phyloP scores from a whole-genome alignment of 2,797 vertebrate species.

The Xiphophorus birchmanni region DNA sequence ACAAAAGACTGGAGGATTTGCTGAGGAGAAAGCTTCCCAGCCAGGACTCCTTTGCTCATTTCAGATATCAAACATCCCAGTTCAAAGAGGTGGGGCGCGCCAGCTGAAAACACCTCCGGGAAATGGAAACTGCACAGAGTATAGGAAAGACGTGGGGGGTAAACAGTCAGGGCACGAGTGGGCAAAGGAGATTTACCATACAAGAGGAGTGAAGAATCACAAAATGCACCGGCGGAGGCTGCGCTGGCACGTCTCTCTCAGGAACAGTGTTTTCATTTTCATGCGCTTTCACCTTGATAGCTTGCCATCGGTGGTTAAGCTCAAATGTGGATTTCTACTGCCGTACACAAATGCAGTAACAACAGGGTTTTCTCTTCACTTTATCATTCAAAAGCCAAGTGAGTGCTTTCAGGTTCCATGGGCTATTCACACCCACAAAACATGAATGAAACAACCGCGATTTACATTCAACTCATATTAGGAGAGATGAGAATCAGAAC shows the following conservation, averaged over 20 bases:
- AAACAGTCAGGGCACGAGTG: constrained; percentile 37
- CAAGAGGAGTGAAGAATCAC: constrained; percentile 22
- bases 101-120: constrained; percentile 47
- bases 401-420: background rate
- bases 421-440: constrained; percentile 16
- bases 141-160: constrained; percentile 22
- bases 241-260: constrained; percentile 5
- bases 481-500: background rate
- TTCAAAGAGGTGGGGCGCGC: constrained; percentile 41
- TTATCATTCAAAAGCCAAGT: background rate
- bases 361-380: background rate
- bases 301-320: constrained; percentile 12
- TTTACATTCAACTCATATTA: background rate
- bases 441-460: background rate
- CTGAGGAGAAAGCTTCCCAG: constrained; percentile 27
- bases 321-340: constrained; percentile 20
- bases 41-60: constrained; percentile 29
- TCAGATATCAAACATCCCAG: constrained; percentile 58
- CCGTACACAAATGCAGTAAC: background rate
- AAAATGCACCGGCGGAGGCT: constrained; percentile 25
- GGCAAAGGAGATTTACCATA: constrained; percentile 35
- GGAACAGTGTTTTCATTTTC: constrained; percentile 32
- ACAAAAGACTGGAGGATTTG: constrained; percentile 58
- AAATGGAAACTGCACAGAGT: constrained; percentile 32
- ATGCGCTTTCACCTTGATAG: constrained; percentile 31